Evolutionary conservation across 2,113 vertebrate species (phyloP), one percentile per base, ranked within the genome.

Genomic region (Ia io): DNA sequence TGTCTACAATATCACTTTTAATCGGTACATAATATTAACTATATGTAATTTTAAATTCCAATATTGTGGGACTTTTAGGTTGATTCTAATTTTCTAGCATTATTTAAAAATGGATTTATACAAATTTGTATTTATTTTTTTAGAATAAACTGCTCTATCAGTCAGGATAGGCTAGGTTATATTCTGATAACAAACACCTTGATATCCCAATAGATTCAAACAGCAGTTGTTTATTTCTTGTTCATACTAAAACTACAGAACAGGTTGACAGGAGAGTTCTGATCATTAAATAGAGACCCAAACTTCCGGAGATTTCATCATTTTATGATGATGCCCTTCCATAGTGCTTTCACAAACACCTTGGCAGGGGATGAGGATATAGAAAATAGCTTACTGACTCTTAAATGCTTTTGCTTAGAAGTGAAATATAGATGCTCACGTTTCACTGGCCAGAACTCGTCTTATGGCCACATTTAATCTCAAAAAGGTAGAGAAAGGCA

Each of bases 371-470:
- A 85, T 85, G 61, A 93, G n/a, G 69, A 59, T 88, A 51, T 83
- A 82, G 40, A 71, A 69, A 85, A 86, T 91, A 83, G 44, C 61
- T 85, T 91, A 77, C 42, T 83, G 30, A 47, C 16, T 82, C 9
- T 78, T 84, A 84, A 59, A 69, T 73, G 23, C 28, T 84, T 77
- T 76, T 85, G 37, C 51, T 63, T 89, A 44, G 44, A 91, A 88
- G 35, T 85, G 44, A 88, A 88, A 82, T 22, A 94, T 63, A 84
- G 44, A 82, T 91, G 23, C 40, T 91, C 51, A 82, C 6, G 67
- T 53, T 86, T 95, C 40, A 88, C 61, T 97, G 32, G 23, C 16
- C 20, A 51, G n/a, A 91, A 53, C 42, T 88, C 74, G 35, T 56
- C 63, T 42, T 78, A 35, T 77, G 16, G 42, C 28, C n/a, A 59